These are phyloP conservation scores for Emydura subglobosa DNA, from an alignment of 2,113 vertebrate species.

Conservation along the genomic window DNA sequence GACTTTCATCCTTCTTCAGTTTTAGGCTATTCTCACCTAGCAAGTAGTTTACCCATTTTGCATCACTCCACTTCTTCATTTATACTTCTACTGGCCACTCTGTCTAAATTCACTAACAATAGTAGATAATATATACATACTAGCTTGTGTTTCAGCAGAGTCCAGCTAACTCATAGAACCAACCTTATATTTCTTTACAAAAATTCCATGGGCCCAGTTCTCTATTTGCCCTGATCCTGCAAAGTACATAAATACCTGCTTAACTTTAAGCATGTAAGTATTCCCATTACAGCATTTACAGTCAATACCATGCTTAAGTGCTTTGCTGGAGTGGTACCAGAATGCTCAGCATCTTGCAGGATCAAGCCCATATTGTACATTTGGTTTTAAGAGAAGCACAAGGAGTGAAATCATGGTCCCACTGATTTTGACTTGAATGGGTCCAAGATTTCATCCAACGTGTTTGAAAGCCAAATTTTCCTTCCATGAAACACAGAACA, in stretches of 20 bases:
- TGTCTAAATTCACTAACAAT: neutral
- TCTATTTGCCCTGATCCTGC: neutral
- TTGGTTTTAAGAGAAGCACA: neutral
- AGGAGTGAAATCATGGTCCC: neutral
- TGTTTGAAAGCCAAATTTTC: neutral
- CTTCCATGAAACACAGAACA: neutral
- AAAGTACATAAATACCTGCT: neutral
- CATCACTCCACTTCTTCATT: neutral
- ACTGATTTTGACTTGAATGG: neutral
- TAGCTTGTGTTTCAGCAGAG: neutral
- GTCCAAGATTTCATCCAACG: neutral
- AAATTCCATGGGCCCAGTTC: neutral
- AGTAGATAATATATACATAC: neutral
- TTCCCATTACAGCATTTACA: neutral
- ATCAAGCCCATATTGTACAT: neutral
- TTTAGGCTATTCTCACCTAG: neutral
- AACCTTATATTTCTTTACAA: neutral
- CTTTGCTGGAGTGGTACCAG: neutral
- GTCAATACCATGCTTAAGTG: neutral
- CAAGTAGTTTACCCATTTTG: neutral
- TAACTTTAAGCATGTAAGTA: neutral
- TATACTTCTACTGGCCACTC: neutral
- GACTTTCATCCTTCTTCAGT: neutral
- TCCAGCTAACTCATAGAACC: neutral
- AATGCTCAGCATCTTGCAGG: neutral